phyloP scores from a whole-genome alignment of 2,113 vertebrate species.

The Dinomys branickii region DNA sequence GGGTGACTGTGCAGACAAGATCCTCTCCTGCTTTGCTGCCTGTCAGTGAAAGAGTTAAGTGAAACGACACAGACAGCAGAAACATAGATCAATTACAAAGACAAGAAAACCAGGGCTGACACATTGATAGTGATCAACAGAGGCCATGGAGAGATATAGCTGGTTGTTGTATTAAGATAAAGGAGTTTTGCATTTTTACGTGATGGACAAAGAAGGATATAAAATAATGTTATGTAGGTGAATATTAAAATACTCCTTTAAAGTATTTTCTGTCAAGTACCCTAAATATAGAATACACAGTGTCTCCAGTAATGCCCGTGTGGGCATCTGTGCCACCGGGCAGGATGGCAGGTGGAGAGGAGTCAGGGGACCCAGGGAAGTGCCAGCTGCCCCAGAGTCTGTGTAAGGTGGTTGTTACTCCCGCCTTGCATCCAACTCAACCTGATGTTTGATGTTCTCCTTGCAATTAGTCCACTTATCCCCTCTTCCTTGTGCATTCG shows the following conservation, averaged over 20 bases:
- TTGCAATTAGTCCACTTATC: neutral
- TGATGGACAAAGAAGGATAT: neutral
- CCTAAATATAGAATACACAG: neutral
- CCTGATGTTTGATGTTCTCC: neutral
- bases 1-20: fast-evolving
- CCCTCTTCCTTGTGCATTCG: neutral
- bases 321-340: neutral
- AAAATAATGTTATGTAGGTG: neutral
- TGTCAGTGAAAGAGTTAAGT: neutral
- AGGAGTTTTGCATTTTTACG: neutral
- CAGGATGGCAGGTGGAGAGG: neutral
- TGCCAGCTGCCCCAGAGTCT: fast-evolving
- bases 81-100: neutral
- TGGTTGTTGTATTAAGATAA: neutral
- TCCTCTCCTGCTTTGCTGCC: neutral
- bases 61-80: neutral
- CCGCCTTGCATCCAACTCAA: neutral
- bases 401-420: fast-evolving
- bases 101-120: neutral
- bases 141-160: neutral
- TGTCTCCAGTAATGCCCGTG: too few relatives aligned
- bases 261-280: neutral
- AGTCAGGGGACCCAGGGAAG: neutral
- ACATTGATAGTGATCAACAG: neutral
- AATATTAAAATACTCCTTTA: neutral